phyloP scores from a whole-genome alignment of 2,888 invertebrate genomes.

The Drosophila prostipennis region DNA sequence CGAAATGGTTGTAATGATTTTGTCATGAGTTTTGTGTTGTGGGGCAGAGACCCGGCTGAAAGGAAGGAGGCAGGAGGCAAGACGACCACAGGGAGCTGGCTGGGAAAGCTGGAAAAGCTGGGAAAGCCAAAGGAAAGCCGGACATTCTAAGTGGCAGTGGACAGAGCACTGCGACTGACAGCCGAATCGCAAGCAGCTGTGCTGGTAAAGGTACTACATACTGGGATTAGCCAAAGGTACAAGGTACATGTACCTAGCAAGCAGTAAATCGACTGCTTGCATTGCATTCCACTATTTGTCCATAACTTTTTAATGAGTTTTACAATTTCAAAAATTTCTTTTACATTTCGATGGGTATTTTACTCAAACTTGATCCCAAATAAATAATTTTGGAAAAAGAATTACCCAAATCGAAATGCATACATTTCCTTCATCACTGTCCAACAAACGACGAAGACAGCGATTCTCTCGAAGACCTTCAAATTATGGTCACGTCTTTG shows the following conservation, averaged over 20 bases:
- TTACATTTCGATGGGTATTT: too few species aligned
- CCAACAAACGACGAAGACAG: neutral
- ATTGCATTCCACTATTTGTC: too few species aligned
- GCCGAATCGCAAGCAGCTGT: slow-evolving; percentile 1
- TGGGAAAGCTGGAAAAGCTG: neutral
- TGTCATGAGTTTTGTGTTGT: slow-evolving; percentile 39
- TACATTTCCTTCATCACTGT: neutral
- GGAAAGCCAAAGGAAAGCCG: neutral
- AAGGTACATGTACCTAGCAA: too few species aligned
- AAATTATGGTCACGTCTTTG: slow-evolving; percentile 15
- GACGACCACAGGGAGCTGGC: neutral
- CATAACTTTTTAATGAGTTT: too few species aligned
- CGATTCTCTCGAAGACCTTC: slow-evolving; percentile 1
- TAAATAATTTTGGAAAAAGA: too few species aligned
- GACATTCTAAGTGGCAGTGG: neutral
- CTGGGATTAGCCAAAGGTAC: too few species aligned
- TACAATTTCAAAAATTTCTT: too few species aligned
- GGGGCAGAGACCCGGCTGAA: slow-evolving; percentile 10
- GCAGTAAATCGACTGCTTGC: too few species aligned
- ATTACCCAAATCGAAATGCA: neutral
- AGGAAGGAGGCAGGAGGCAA: neutral
- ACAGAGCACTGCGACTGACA: slow-evolving; percentile 6
- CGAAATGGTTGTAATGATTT: slow-evolving; percentile 53
- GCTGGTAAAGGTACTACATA: neutral
- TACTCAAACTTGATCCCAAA: too few species aligned